Conservation (phyloP, 2,797 vertebrate genomes). For the Chaunax sp. region DNA sequence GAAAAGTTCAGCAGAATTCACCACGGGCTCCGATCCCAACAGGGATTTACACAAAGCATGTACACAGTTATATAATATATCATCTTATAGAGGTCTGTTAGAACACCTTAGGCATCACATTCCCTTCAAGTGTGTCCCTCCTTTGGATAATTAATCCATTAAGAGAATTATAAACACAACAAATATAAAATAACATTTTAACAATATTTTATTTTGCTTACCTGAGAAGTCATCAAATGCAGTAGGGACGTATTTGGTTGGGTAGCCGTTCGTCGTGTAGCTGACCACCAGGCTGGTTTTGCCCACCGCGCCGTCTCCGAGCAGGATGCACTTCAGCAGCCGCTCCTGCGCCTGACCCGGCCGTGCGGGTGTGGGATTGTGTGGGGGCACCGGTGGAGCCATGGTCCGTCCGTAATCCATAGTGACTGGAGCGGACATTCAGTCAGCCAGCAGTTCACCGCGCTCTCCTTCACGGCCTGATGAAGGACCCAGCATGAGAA, state of each 20-base stretch:
- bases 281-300: constrained; percentile 91
- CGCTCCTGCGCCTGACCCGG: constrained; percentile 74
- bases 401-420: constrained; percentile 84
- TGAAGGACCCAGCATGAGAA: constrained; percentile 65
- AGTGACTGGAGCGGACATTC: constrained; percentile 60
- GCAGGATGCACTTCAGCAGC: constrained; percentile 87
- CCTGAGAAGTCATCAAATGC: constrained; percentile 90
- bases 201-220: constrained; percentile 48
- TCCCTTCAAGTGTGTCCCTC: too few relatives aligned
- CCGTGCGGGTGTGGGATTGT: constrained; percentile 71
- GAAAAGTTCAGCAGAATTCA: too few relatives aligned
- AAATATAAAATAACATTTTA: too few relatives aligned
- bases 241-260: constrained; percentile 88
- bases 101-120: too few relatives aligned
- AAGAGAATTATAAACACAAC: too few relatives aligned
- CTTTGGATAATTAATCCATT: too few relatives aligned
- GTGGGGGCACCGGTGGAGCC: constrained; percentile 88
- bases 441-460: constrained; percentile 44
- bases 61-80: too few relatives aligned
- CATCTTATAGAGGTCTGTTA: too few relatives aligned
- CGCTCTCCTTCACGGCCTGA: constrained; percentile 55
- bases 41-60: too few relatives aligned
- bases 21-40: too few relatives aligned
- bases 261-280: constrained; percentile 90
- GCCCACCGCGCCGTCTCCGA: constrained; percentile 89